These are phyloP conservation scores for Erpetoichthys calabaricus DNA, from an alignment of 2,797 vertebrate species.

Conservation along the genomic window DNA sequence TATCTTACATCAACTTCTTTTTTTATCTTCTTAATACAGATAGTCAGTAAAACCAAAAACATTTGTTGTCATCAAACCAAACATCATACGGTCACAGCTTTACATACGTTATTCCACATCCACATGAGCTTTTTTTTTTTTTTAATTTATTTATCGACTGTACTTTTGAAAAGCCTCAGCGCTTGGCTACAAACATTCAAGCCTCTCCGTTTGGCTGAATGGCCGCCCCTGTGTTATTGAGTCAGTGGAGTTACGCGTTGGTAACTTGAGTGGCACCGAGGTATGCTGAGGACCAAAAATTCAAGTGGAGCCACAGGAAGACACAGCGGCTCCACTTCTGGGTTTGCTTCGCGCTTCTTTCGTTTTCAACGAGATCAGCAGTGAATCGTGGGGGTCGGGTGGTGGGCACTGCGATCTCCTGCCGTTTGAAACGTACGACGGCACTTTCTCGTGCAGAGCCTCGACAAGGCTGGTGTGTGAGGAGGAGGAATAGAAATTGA, in stretches of 20 bases:
- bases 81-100: slow-evolving; percentile 45
- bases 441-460: neutral
- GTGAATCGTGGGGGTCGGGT: too few species aligned
- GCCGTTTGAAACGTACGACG: too few species aligned
- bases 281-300: too few species aligned
- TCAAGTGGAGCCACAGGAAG: too few species aligned
- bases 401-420: too few species aligned
- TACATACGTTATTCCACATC: slow-evolving; percentile 46
- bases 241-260: too few species aligned
- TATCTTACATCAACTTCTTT: slow-evolving; percentile 13
- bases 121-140: neutral
- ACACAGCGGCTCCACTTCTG: too few species aligned
- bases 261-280: too few species aligned
- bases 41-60: slow-evolving; percentile 13
- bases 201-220: neutral
- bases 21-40: slow-evolving; percentile 10
- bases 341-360: too few species aligned
- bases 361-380: too few species aligned
- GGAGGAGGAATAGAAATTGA: neutral
- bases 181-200: slow-evolving; percentile 1
- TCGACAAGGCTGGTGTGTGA: neutral
- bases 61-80: slow-evolving; percentile 30
- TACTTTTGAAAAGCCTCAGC: neutral
- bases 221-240: neutral
- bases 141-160: too few species aligned